Percentiles rank a stretch among this genome's conserved stretches.
Evolutionary conservation across 2,888 invertebrate genomes (phyloP).

Genomic region (Sinopyrophorus schimmeli): DNA sequence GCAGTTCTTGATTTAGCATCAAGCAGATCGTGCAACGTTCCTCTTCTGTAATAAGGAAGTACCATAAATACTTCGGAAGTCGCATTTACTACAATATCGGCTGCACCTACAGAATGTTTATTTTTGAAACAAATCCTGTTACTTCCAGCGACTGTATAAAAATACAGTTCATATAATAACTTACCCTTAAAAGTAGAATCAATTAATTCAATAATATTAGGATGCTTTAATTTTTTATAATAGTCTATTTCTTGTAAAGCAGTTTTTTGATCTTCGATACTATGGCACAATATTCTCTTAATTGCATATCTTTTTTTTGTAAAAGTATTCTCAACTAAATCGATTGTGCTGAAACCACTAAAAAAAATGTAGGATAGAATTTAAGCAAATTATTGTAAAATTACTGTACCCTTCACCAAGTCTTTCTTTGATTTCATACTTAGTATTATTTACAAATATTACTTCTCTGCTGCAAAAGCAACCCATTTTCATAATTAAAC

Average conservation of each 20-base stretch:
- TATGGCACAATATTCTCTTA: constrained; percentile 81
- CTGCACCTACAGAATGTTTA: constrained; percentile 50
- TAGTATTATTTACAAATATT: constrained; percentile 69
- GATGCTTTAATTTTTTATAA: constrained; percentile 70
- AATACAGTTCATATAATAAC: too few species aligned
- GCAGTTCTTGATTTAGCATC: constrained; percentile 61
- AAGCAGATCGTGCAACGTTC: constrained; percentile 73
- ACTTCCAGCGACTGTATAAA: too few species aligned
- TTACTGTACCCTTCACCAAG: constrained; percentile 77
- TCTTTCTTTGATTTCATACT: constrained; percentile 69
- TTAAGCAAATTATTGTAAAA: constrained; percentile 33
- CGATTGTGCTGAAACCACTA: constrained; percentile 82
- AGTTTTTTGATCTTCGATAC: constrained; percentile 72
- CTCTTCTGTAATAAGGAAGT: constrained; percentile 77
- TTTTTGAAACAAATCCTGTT: too few species aligned
- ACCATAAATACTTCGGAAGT: constrained; percentile 75
- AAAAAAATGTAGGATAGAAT: too few species aligned
- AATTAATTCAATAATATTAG: constrained; percentile 72
- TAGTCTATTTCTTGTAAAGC: constrained; percentile 76
- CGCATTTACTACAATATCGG: constrained; percentile 68
- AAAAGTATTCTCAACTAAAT: constrained; percentile 69
- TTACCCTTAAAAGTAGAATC: constrained; percentile 67
- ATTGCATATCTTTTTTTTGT: constrained; percentile 72
- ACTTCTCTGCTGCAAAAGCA: constrained; percentile 77
- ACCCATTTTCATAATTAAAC: constrained; percentile 71